Evolutionary conservation across 2,113 vertebrate genomes (phyloP), one percentile per base, ranked within the genome.

Genomic region (Psilopsiagon aurifrons): DNA sequence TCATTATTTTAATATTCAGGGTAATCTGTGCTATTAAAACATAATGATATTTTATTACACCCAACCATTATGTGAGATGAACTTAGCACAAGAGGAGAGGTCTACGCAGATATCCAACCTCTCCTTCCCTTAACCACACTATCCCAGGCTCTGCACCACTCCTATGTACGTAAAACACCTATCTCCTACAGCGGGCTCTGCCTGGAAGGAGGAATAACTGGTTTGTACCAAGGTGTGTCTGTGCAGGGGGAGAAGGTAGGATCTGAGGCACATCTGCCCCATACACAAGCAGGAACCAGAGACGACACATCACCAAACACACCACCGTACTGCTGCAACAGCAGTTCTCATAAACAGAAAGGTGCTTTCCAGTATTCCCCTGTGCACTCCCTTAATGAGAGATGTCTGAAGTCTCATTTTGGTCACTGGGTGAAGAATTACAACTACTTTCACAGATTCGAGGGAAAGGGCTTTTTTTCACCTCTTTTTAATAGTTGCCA

Each of bases 231-330:
- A 51, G 35, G 9, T 39, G 39, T 9, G 7, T 41, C 41, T 69
- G 7, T 5, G 19, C n/a, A 52, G 24, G 11, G 22, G 14, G 2
- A 88, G 3, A 83, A 76, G 17, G n/a, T 14, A 13, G n/a, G 27
- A 43, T 78, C 27, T 23, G 19, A 52, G 76, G 18, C 18, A 17
- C 4, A 2, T 10, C 17, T 73, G 33, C 13, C n/a, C 27, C 54
- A 15, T 14, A 77, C 1, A 2, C 7, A 43, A 35, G 7, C 39
- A 88, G 76, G 17, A 68, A 51, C 9, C 7, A 83, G 39, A 71
- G 31, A 3, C 0, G 0, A n/a, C 19, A 4, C 1, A 25, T 9
- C 41, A 27, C 8, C 43, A 74, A 37, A 57, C 5, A 51, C 17
- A 4, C 29, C 8, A 9, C 11, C 0, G 0, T 4, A 39, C 10